Conservation (phyloP, 2,797 vertebrate genomes). For the Girardinus metallicus region DNA sequence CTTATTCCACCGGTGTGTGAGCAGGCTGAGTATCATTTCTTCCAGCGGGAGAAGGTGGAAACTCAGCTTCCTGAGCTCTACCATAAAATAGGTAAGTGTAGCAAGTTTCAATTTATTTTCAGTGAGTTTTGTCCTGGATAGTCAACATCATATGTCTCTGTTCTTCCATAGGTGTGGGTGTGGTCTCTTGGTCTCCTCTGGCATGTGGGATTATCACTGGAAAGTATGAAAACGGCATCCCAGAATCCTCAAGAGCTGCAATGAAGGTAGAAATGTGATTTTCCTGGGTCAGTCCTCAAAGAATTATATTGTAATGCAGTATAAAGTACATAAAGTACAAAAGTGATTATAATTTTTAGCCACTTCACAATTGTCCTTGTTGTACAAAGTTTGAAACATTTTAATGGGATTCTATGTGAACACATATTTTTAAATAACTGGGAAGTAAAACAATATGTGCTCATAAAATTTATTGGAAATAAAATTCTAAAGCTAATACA, state of each 20-base stretch:
- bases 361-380: background rate
- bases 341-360: background rate
- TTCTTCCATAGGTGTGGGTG: slow-evolving; percentile 89
- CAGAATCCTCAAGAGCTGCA: slow-evolving; percentile 93
- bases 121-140: background rate
- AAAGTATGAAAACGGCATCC: slow-evolving; percentile 95
- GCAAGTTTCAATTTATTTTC: background rate
- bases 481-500: background rate
- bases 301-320: background rate
- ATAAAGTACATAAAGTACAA: background rate
- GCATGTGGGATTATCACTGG: slow-evolving; percentile 98
- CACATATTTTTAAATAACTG: background rate
- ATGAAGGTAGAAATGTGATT: slow-evolving; percentile 85
- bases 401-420: background rate
- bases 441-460: background rate
- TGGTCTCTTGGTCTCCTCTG: slow-evolving; percentile 98
- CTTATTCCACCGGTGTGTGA: slow-evolving; percentile 97
- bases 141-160: slow-evolving; percentile 8
- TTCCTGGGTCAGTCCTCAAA: background rate
- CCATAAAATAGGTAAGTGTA: slow-evolving; percentile 92
- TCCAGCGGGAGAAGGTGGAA: slow-evolving; percentile 98
- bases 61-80: slow-evolving; percentile 96
- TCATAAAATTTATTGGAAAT: background rate
- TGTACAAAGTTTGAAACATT: background rate
- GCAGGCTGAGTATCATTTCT: slow-evolving; percentile 97